Evolutionary conservation across 2,797 vertebrate species (phyloP).

Genomic region (Capromys pilorides): DNA sequence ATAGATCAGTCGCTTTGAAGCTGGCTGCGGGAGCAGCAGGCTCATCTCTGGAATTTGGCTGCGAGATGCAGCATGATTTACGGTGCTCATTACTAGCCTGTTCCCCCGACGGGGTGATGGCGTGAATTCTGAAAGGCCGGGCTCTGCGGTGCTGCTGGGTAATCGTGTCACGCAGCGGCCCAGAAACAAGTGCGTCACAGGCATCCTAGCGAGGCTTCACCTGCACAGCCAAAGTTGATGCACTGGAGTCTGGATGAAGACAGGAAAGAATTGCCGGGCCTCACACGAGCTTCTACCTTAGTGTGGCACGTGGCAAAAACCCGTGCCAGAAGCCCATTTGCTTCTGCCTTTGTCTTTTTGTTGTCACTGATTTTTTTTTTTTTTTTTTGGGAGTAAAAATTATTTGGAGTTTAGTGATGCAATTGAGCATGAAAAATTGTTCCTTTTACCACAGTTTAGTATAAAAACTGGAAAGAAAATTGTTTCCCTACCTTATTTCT

Average conservation of each 20-base stretch:
- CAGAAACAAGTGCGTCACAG: conserved; percentile 46
- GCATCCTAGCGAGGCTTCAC: neutral
- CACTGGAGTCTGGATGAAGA: neutral
- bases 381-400: neutral
- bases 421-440: conserved; percentile 47
- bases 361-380: neutral
- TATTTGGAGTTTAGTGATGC: conserved; percentile 31
- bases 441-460: conserved; percentile 10
- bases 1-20: neutral
- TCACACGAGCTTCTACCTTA: neutral
- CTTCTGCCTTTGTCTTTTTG: neutral
- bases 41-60: neutral
- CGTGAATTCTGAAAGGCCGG: neutral
- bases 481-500: conserved; percentile 27
- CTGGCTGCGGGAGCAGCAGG: neutral
- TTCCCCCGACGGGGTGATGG: neutral
- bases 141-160: neutral
- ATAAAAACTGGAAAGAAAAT: neutral
- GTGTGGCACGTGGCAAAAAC: accelerated
- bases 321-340: neutral
- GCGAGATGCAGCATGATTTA: conserved; percentile 19
- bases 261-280: neutral
- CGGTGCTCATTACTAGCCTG: neutral
- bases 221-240: conserved; percentile 23
- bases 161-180: neutral